These are phyloP conservation scores for Brachyhypopomus occidentalis DNA, from an alignment of 2,113 vertebrate genomes.

Conservation along the genomic window DNA sequence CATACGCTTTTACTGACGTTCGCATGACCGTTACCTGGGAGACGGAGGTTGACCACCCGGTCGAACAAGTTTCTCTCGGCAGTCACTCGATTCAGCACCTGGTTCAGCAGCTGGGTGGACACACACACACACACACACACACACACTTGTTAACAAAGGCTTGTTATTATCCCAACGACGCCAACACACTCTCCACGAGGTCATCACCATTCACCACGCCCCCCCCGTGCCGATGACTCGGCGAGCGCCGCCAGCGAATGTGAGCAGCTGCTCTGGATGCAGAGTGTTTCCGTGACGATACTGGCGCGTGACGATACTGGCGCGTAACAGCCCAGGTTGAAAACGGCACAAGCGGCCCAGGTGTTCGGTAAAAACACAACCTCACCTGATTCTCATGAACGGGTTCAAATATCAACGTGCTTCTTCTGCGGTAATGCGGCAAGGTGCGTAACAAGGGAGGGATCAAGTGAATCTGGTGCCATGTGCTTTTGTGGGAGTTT, in stretches of 20 bases:
- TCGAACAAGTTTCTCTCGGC: constrained; percentile 90
- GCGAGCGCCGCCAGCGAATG: no score
- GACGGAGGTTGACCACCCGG: constrained; percentile 85
- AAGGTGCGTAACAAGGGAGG: neutral
- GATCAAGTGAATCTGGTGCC: neutral
- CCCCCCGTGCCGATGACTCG: no score
- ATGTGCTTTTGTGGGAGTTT: neutral
- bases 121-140: neutral
- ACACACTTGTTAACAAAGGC: neutral
- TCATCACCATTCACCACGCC: neutral
- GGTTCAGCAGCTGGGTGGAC: constrained; percentile 81
- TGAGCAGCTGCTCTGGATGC: no score
- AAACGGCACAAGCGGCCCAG: no score
- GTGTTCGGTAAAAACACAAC: no score
- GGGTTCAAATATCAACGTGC: no score
- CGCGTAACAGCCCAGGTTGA: no score
- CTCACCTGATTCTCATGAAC: no score
- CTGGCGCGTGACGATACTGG: no score
- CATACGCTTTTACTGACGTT: no score
- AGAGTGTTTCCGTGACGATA: no score
- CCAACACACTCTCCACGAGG: constrained; percentile 14
- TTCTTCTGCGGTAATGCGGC: neutral
- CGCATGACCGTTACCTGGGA: constrained; percentile 72
- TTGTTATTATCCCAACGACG: neutral
- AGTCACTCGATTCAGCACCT: constrained; percentile 87